Evolutionary conservation across 2,888 invertebrate species (phyloP), one percentile per base, ranked within the genome.

Genomic region (Mythimna loreyi): DNA sequence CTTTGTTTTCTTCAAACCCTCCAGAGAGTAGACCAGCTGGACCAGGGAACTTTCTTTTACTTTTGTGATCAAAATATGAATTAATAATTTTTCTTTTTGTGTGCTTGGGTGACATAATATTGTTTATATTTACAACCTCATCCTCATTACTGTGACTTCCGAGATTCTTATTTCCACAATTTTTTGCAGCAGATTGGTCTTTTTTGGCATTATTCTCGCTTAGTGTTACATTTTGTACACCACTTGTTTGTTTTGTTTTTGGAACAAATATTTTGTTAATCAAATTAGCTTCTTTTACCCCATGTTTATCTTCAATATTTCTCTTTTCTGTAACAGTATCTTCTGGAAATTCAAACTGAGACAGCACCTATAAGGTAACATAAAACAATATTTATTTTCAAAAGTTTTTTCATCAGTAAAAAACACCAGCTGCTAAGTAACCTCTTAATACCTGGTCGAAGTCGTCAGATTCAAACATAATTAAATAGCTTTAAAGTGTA

Each of bases 401-500:
- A 19, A 30, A 53, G 4, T 40, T 43, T 43, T 28, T 69, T 1
- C 2, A 21, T 5, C 6, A 62, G 11, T 30, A 50, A 68, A 43
- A 74, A 75, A 53, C 28, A 43, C 1, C 3, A 45, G 11, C 0
- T 3, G 19, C 8, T 64, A 11, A 25, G 23, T 6, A 16, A 11
- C 5, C 19, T 52, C 13, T 5, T 19, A 28, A 2, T 87, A 96
- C 95, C 90, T 95, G 92, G 75, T 96, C 95, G 75, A 91, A 95
- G 78, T 95, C 95, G 79, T 96, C 95, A 0, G 95, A 93, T 85
- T 96, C 95, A 82, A 96, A 96, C 95, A 96, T 95, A 81, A 16
- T 75, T 40, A 2, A 11, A 11, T 25, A 21, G 6, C 11, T 9
- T 11, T 40, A 40, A 16, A 40, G 40, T 40, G 23, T 28, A 45